Base-by-base conservation (phyloP, 2,888 invertebrate species). In the Nemoura dubitans region DNA sequence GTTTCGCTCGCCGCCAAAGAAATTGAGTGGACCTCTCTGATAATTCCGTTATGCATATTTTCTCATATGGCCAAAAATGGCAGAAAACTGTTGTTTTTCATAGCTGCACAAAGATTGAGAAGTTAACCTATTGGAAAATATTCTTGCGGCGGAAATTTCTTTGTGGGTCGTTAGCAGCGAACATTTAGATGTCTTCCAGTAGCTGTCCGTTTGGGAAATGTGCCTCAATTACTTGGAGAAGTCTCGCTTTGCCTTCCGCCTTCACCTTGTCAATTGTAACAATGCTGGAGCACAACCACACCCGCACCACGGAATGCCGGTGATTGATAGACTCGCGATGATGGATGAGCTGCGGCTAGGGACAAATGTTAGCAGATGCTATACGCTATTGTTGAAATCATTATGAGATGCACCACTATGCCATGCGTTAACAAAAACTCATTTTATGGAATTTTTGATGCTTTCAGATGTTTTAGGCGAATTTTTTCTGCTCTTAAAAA, bases 301-400 rank as follows among this genome's bases (percentile, higher is more conserved):
- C 59, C 59, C 59, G 59, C 10, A 59, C 59, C 59, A 2, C 59
- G 14, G 21, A 10, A 21, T 14, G 1, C 21, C 14, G 16, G 16
- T 59, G 59, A 59, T 59, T 59, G 59, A 59, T 59, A 7, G 59
- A 59, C 59, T 59, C 59, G 59, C 59, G 59, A 59, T 59, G 59
- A 59, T 59, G 14, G 59, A 59, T 21, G 59, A 59, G 59, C 59
- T 7, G n/a, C n/a, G 59, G 59, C 14, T 7, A 1, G 59, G 14
- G 21, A 14, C 3, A 21, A 59, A 59, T 59, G 59, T 21, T 21
- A 59, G 2, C 59, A 59, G 59, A 59, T 59, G 59, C 59, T 3
- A 59, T 21, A n/a, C n/a, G 16, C 59, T 14, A 59, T 59, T 59
- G 59, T 59, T 59, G 59, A 21, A 59, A 59, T 16, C 59, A 59